These are phyloP conservation scores for Rhinogobio ventralis DNA, from an alignment of 2,797 vertebrate genomes.

Conservation along the genomic window DNA sequence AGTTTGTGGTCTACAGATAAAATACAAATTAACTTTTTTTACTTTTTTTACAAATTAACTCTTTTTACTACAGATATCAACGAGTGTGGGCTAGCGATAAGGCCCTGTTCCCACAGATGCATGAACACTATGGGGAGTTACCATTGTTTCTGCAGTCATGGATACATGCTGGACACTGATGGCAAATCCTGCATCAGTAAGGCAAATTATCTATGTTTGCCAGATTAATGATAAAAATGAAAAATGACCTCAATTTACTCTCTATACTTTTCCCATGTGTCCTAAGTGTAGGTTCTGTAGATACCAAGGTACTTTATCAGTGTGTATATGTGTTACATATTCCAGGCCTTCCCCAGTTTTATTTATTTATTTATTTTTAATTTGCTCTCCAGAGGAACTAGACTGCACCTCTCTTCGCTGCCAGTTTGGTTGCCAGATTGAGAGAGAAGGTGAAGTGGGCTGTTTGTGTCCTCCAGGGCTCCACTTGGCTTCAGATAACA, in stretches of 20 bases:
- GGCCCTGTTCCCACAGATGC: conserved; percentile 77
- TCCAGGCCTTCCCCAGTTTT: conserved; percentile 36
- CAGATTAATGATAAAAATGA: neutral
- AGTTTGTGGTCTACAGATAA: neutral
- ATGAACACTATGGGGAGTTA: conserved; percentile 79
- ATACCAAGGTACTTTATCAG: neutral
- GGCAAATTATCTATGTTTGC: conserved; percentile 54
- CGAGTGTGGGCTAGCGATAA: conserved; percentile 74
- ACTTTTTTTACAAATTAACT: too few species aligned
- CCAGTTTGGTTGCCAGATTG: conserved; percentile 78
- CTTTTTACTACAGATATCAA: conserved; percentile 78
- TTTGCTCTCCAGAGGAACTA: conserved; percentile 70
- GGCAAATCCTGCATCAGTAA: conserved; percentile 75
- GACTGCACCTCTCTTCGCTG: conserved; percentile 70
- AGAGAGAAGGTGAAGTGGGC: conserved; percentile 58
- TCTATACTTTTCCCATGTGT: neutral
- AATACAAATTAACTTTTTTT: too few species aligned
- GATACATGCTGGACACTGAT: conserved; percentile 71
- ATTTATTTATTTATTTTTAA: conserved; percentile 52
- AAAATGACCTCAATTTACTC: neutral
- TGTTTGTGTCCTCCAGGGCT: conserved; percentile 77
- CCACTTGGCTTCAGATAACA: conserved; percentile 74
- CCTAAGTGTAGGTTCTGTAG: neutral
- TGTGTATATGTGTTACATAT: neutral
- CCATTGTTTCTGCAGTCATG: conserved; percentile 76